These are phyloP conservation scores for Leucozona laternaria DNA, from an alignment of 2,888 invertebrate genomes.

Conservation along the genomic window DNA sequence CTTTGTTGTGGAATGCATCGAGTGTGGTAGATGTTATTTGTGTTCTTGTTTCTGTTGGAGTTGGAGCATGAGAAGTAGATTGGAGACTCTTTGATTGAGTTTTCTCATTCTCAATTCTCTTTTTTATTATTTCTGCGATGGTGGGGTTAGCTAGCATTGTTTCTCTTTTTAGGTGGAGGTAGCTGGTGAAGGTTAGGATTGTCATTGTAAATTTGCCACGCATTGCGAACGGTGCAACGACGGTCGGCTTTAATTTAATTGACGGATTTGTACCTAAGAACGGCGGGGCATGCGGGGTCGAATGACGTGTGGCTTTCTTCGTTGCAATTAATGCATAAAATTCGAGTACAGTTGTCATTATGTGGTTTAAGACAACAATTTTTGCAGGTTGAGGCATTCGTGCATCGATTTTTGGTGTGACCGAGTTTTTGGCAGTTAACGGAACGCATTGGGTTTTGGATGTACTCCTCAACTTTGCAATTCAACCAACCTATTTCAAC, in stretches of 20 bases:
- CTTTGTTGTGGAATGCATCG: background rate
- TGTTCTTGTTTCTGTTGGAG: background rate
- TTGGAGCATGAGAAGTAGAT: background rate
- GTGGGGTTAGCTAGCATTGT: background rate
- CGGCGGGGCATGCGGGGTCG: constrained; percentile 45
- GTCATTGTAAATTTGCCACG: constrained; percentile 61
- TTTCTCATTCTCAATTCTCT: background rate
- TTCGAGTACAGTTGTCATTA: constrained; percentile 30
- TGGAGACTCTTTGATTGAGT: background rate
- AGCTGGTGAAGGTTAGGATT: too few relatives aligned
- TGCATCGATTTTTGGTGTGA: too few relatives aligned
- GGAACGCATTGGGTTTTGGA: too few relatives aligned
- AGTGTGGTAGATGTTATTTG: background rate
- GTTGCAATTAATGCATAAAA: constrained; percentile 62
- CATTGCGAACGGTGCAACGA: constrained; percentile 59
- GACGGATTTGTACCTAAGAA: constrained; percentile 63
- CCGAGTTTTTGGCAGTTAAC: too few relatives aligned
- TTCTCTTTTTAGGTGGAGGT: too few relatives aligned
- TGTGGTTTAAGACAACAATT: constrained; percentile 44
- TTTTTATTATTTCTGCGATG: background rate
- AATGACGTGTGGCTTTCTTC: constrained; percentile 55
- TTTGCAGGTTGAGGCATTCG: constrained; percentile 31
- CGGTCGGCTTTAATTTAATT: constrained; percentile 65
- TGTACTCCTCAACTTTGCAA: too few relatives aligned
- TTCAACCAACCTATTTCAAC: too few relatives aligned